These are phyloP conservation scores for Drosophila neocordata DNA, from an alignment of 1,140 invertebrate species.

Conservation along the genomic window DNA sequence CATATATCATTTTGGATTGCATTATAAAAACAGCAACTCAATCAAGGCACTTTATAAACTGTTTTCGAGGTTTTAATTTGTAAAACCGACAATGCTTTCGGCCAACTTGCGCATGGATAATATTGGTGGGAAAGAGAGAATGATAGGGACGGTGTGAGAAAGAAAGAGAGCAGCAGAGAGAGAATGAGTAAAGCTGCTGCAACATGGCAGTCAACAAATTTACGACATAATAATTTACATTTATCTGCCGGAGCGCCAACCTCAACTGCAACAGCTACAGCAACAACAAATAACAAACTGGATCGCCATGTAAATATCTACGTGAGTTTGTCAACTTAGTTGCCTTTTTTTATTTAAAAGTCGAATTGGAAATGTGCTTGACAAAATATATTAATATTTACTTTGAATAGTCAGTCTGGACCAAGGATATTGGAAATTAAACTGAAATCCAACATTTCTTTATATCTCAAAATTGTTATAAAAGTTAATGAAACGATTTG, in stretches of 20 bases:
- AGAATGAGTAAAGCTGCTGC: slow-evolving; percentile 61
- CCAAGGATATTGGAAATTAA: too few relatives aligned
- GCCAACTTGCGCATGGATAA: not conserved
- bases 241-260: slow-evolving; percentile 78
- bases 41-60: slow-evolving; percentile 76
- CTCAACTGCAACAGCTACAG: slow-evolving; percentile 40
- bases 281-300: slow-evolving; percentile 37
- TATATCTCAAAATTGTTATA: too few relatives aligned
- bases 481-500: too few relatives aligned
- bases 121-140: not conserved
- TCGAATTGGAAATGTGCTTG: slow-evolving; percentile 49
- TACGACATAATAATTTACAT: slow-evolving; percentile 83
- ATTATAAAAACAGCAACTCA: slow-evolving; percentile 68
- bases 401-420: not conserved
- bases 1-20: slow-evolving; percentile 26
- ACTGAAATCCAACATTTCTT: too few relatives aligned
- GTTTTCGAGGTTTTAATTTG: slow-evolving; percentile 62
- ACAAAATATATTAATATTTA: not conserved
- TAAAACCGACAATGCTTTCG: slow-evolving; percentile 22
- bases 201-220: slow-evolving; percentile 83
- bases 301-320: slow-evolving; percentile 48
- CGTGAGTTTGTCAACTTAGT: slow-evolving; percentile 30
- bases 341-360: slow-evolving; percentile 30
- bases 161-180: slow-evolving; percentile 24
- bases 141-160: not conserved